Evolutionary conservation across 2,113 vertebrate species (phyloP).

Genomic region (Promerops cafer): DNA sequence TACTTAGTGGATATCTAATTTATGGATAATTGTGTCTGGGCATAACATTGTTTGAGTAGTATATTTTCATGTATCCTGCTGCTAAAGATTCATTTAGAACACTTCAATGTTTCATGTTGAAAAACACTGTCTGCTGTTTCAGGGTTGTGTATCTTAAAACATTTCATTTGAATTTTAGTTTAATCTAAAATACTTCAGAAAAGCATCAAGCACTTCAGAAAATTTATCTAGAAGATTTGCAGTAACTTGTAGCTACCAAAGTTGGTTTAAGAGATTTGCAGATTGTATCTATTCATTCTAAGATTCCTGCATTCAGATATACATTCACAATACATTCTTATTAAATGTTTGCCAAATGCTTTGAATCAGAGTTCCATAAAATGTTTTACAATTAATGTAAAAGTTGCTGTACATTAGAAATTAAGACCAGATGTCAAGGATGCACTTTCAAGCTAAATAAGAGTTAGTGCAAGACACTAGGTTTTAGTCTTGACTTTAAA

Average conservation of each 20-base stretch:
- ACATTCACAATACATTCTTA: accelerated
- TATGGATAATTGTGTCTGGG: background rate
- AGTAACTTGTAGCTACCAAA: background rate
- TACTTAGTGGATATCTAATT: background rate
- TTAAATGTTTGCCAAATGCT: background rate
- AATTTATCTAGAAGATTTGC: background rate
- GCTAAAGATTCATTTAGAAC: background rate
- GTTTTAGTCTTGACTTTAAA: background rate
- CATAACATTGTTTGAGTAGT: background rate
- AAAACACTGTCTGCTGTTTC: background rate
- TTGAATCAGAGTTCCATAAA: background rate
- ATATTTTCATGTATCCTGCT: background rate
- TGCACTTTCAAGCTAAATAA: background rate
- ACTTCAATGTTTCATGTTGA: background rate
- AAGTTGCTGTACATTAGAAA: background rate
- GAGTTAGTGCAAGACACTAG: background rate
- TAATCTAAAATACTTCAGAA: background rate
- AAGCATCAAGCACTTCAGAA: background rate
- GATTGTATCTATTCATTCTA: background rate
- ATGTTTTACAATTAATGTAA: background rate
- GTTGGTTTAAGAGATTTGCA: background rate
- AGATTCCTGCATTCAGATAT: background rate
- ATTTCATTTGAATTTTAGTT: background rate
- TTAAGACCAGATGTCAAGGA: background rate
- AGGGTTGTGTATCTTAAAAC: background rate